phyloP scores from a whole-genome alignment of 2,113 vertebrate genomes.

The Phrynosoma platyrhinos region DNA sequence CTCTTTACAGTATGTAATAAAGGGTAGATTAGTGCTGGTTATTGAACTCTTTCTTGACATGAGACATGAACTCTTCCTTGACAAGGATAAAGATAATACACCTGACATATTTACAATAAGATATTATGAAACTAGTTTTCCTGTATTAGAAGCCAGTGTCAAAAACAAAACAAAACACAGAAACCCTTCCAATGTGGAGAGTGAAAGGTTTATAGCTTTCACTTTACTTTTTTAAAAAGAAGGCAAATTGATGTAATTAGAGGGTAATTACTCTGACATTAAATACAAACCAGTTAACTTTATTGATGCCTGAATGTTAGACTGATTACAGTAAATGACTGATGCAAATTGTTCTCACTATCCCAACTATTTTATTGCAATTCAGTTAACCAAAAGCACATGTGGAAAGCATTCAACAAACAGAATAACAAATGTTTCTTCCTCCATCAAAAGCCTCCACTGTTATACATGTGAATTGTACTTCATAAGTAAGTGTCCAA shows the following conservation, averaged over 20 bases:
- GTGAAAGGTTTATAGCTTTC: slow-evolving; percentile 54
- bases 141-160: slow-evolving; percentile 25
- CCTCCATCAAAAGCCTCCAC: neutral
- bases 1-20: slow-evolving; percentile 29
- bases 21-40: slow-evolving; percentile 39
- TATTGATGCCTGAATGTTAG: slow-evolving; percentile 47
- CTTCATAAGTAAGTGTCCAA: no score
- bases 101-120: slow-evolving; percentile 44
- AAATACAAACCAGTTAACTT: slow-evolving; percentile 45
- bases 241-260: slow-evolving; percentile 53
- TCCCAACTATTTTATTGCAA: slow-evolving; percentile 49
- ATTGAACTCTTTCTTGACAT: slow-evolving; percentile 39
- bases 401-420: slow-evolving; percentile 38
- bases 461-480: neutral
- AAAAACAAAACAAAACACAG: neutral
- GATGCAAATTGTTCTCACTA: slow-evolving; percentile 38
- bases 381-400: slow-evolving; percentile 44
- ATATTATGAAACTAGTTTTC: slow-evolving; percentile 12
- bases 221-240: slow-evolving; percentile 25
- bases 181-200: slow-evolving; percentile 23
- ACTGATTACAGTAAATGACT: slow-evolving; percentile 41
- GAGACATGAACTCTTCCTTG: slow-evolving; percentile 37
- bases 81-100: slow-evolving; percentile 11
- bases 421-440: slow-evolving; percentile 33
- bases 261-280: slow-evolving; percentile 57